phyloP scores from a whole-genome alignment of 2,888 invertebrate genomes.

The Dyspetes luteomarginatus region DNA sequence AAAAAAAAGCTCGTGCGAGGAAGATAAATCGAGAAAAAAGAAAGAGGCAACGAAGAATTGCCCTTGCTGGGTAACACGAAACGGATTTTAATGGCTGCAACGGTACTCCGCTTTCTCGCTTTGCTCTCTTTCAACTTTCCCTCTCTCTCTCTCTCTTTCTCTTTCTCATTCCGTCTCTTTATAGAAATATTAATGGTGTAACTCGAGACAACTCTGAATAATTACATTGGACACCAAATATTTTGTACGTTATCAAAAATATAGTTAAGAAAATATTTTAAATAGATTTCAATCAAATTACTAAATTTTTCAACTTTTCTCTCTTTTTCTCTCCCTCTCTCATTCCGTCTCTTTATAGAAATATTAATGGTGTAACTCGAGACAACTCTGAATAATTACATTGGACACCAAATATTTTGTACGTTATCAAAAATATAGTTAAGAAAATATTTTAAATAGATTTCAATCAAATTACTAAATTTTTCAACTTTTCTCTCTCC shows the following conservation, averaged over 20 bases:
- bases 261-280: not conserved
- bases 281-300: no score
- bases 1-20: conserved; percentile 51
- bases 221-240: conserved; percentile 71
- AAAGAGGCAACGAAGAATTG: conserved; percentile 48
- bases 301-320: no score
- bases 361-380: not conserved
- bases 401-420: no score
- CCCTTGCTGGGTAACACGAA: conserved; percentile 76
- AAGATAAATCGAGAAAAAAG: conserved; percentile 35
- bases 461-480: no score
- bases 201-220: conserved; percentile 71
- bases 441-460: no score
- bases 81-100: conserved; percentile 79
- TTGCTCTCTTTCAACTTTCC: conserved; percentile 41
- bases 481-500: no score
- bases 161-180: conserved; percentile 66
- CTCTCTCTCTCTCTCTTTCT: conserved; percentile 22
- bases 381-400: conserved; percentile 2
- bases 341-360: not conserved
- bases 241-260: conserved; percentile 34
- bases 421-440: no score
- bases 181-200: conserved; percentile 76
- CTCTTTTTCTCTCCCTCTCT: no score
- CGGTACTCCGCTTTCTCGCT: conserved; percentile 61